Evolutionary conservation across 2,113 vertebrate genomes (phyloP).

Genomic region (Sylvia atricapilla): DNA sequence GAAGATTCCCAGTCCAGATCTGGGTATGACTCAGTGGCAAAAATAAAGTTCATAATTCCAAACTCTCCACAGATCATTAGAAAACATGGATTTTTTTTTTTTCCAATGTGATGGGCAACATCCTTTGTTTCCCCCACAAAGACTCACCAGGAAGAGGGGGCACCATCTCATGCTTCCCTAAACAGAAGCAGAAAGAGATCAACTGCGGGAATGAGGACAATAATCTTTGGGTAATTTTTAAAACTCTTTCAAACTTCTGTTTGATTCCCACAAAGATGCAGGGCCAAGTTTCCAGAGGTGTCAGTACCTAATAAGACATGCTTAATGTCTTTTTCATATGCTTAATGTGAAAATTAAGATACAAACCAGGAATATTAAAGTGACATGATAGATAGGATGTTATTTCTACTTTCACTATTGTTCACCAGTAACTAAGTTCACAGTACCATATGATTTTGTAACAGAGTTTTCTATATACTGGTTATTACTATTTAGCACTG

Average conservation of each 20-base stretch:
- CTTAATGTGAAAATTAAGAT: not conserved
- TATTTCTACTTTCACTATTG: not conserved
- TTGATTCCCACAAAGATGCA: not conserved
- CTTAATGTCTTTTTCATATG: not conserved
- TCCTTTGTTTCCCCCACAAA: not conserved
- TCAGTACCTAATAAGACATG: not conserved
- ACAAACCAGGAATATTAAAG: not conserved
- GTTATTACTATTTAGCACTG: not conserved
- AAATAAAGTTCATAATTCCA: not conserved
- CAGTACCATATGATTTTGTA: not conserved
- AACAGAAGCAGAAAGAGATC: not conserved
- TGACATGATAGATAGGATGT: not conserved
- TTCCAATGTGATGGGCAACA: not conserved
- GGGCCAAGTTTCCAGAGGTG: not conserved
- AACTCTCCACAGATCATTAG: not conserved
- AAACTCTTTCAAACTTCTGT: not conserved
- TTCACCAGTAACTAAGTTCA: not conserved
- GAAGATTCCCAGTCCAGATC: not conserved
- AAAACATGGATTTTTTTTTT: fast-evolving
- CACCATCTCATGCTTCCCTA: not conserved
- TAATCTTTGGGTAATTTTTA: not conserved
- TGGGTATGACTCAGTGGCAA: not conserved
- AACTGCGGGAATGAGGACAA: not conserved
- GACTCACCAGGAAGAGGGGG: not conserved
- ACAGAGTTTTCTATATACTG: not conserved